Percentiles rank a stretch among this genome's conserved stretches.
Conservation (phyloP, 2,113 vertebrate genomes). For the Nothoprocta perdicaria region DNA sequence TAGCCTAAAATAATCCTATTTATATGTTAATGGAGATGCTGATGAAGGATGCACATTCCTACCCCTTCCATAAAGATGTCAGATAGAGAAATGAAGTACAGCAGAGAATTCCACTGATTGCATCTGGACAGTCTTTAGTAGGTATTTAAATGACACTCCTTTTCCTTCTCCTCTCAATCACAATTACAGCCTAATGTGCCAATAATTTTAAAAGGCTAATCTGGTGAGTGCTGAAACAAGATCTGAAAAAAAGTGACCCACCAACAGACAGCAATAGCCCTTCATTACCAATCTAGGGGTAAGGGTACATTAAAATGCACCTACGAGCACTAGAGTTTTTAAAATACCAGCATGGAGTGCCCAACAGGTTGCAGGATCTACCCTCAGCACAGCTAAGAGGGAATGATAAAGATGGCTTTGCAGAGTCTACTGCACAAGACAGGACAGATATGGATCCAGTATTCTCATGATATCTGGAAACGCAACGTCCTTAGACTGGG, state of each 20-base stretch:
- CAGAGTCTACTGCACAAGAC: not conserved
- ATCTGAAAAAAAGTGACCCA: not conserved
- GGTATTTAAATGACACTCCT: not conserved
- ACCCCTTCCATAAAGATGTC: not conserved
- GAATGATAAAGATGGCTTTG: not conserved
- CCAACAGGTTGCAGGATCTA: not conserved
- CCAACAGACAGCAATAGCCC: constrained; percentile 41
- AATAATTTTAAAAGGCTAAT: not conserved
- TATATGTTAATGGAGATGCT: not conserved
- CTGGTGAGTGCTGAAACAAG: not conserved
- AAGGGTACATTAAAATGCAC: not conserved
- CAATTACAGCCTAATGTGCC: not conserved
- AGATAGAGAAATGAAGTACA: not conserved
- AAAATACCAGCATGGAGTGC: not conserved
- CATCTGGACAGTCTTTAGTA: not conserved
- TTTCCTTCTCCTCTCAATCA: not conserved
- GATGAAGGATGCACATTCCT: not conserved
- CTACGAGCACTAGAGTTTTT: not conserved
- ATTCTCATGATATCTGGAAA: fast-evolving
- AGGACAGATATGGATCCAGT: not conserved
- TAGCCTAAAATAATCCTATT: not conserved
- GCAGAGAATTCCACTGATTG: not conserved
- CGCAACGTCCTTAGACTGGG: fast-evolving
- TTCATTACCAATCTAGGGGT: not conserved
- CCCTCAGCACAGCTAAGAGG: not conserved